A percentile compares a stretch with the other conserved stretches of the same genome.
These are phyloP conservation scores for Watsonalla cultraria DNA, from an alignment of 2,888 invertebrate species.

Conservation along the genomic window DNA sequence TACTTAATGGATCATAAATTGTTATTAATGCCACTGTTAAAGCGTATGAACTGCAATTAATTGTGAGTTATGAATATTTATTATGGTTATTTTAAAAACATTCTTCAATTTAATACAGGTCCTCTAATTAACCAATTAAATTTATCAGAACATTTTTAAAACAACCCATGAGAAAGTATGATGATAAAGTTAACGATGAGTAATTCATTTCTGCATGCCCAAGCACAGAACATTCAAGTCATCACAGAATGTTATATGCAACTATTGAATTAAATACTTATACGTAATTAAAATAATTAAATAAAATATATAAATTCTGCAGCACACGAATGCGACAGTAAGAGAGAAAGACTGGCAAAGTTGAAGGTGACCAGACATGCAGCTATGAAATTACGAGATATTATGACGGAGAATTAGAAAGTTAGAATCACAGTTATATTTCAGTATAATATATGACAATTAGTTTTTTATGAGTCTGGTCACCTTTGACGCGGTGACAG, in stretches of 20 bases:
- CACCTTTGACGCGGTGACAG: conserved; percentile 72
- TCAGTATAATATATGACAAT: conserved; percentile 4
- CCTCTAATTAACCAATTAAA: not conserved
- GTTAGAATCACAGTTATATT: conserved; percentile 12
- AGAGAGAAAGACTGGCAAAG: conserved; percentile 32
- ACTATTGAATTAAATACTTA: conserved; percentile 39
- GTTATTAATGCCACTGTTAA: conserved; percentile 68
- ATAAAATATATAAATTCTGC: conserved; percentile 34
- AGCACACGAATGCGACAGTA: conserved; percentile 52
- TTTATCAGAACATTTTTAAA: conserved; percentile 26
- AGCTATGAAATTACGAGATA: conserved; percentile 55
- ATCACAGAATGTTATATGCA: conserved; percentile 57
- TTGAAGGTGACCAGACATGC: conserved; percentile 77
- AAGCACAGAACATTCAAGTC: conserved; percentile 67
- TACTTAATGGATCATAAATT: conserved; percentile 41
- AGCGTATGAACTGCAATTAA: conserved; percentile 60
- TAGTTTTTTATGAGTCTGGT: conserved; percentile 55
- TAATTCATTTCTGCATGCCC: conserved; percentile 77
- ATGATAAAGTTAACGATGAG: conserved; percentile 43
- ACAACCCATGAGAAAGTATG: conserved; percentile 44
- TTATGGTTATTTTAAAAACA: conserved; percentile 49
- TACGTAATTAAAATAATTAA: conserved; percentile 41
- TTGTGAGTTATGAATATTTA: conserved; percentile 55
- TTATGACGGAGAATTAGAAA: conserved; percentile 9
- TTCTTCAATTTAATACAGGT: not conserved